Base-by-base conservation (phyloP, 2,797 vertebrate species). In the Loriculus beryllinus region DNA sequence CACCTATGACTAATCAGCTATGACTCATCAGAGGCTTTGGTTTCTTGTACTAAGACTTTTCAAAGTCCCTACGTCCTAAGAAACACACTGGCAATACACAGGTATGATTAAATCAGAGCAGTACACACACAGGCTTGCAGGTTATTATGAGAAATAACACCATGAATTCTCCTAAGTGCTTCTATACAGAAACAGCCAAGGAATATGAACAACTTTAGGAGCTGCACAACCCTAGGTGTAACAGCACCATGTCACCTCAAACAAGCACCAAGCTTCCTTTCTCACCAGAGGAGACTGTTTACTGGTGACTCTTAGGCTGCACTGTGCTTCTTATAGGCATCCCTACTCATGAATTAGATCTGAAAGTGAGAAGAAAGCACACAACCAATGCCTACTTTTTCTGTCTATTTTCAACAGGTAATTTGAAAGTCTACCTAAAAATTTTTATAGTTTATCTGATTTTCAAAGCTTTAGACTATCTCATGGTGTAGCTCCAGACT, bases 11-110 rank as follows among this genome's bases (percentile, higher is more conserved):
- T 96, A 92, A 94, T 75, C 71, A 5, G 15, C 56, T 77, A 48
- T 95, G 92, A 96, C 83, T 95, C 95, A 96, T 28, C 42, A 9
- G 56, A 94, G 54, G 82, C 39, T 93, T 89, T 68, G 42, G 4
- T 69, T 92, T 42, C 88, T 77, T 95, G 90, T 83, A 85, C 87
- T 92, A 82, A 84, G 71, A 57, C 75, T 94, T 86, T 90, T 93
- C 90, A 92, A 67, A 86, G 54, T 35, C 54, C 33, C 56, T 54
- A 10, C 40, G 43, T 54, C 86, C n/a, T 80, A 77, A 64, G 82
- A 84, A 82, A 47, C 78, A 29, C 14, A 57, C 5, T 75, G 75
- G 81, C 56, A 85, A 39, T 69, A 57, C 37, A 64, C 5, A 35
- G 52, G 48, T 20, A 81, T 0, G 5, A 90, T 88, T 88, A 92